phyloP scores from a whole-genome alignment of 2,113 vertebrate genomes.

The Gallinago media region DNA sequence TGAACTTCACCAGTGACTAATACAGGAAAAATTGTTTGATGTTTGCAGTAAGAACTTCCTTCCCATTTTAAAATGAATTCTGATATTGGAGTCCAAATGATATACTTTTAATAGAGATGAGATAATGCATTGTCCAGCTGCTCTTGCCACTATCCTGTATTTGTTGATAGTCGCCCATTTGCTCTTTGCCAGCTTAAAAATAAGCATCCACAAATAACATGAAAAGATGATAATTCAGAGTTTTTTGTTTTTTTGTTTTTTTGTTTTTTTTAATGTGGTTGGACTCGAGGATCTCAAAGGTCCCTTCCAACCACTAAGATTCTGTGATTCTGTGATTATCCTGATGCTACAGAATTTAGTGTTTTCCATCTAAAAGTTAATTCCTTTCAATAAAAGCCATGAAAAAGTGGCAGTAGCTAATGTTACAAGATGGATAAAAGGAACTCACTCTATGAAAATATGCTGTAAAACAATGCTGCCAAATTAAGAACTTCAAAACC shows the following conservation, averaged over 20 bases:
- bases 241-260: too few relatives aligned
- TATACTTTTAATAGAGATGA: not conserved
- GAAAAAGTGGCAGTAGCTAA: not conserved
- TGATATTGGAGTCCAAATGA: not conserved
- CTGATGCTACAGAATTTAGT: not conserved
- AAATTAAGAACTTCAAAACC: not conserved
- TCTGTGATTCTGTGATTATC: not conserved
- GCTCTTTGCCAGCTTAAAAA: not conserved
- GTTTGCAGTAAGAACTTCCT: not conserved
- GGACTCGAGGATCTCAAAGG: too few relatives aligned
- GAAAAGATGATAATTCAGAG: not conserved
- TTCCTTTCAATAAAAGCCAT: not conserved
- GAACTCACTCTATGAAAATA: not conserved
- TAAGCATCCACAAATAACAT: not conserved
- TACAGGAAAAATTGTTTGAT: not conserved
- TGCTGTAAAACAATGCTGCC: not conserved
- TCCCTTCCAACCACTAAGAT: too few relatives aligned
- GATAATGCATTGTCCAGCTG: not conserved
- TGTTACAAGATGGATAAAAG: not conserved
- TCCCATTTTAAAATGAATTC: not conserved
- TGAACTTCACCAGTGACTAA: not conserved
- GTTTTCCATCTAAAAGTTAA: not conserved
- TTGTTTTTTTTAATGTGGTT: too few relatives aligned
- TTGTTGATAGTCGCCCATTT: not conserved
- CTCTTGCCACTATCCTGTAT: not conserved